Percentiles rank a stretch among this genome's conserved stretches.
Evolutionary conservation across 2,888 invertebrate species (phyloP).

Genomic region (Xylota segnis): DNA sequence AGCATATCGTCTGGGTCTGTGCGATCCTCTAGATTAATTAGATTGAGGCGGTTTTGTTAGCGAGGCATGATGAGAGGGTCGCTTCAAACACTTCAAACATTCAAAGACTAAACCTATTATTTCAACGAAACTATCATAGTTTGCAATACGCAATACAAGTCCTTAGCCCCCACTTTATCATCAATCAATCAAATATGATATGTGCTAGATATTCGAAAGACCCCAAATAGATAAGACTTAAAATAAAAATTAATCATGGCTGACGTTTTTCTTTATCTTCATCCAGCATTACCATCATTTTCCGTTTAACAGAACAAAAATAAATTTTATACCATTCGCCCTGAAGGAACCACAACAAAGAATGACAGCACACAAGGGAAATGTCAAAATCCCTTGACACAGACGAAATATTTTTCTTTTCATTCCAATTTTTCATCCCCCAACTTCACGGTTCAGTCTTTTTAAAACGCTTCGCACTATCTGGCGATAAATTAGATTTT

Average conservation of each 20-base stretch:
- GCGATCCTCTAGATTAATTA: too few species aligned
- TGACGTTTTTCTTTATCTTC: neutral
- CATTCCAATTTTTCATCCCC: constrained; percentile 46
- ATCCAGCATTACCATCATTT: constrained; percentile 27
- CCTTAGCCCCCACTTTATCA: neutral
- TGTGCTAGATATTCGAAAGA: neutral
- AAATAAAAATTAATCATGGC: neutral
- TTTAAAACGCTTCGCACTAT: constrained; percentile 33
- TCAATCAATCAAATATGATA: neutral
- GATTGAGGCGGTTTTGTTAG: too few species aligned
- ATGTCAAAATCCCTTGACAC: constrained; percentile 45
- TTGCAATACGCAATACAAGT: too few species aligned
- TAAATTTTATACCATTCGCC: constrained; percentile 45
- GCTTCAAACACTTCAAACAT: too few species aligned
- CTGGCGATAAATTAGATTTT: constrained; percentile 42
- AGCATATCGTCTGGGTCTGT: too few species aligned
- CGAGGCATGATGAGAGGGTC: too few species aligned
- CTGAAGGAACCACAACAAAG: constrained; percentile 15
- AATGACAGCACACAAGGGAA: constrained; percentile 31
- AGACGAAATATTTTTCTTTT: neutral
- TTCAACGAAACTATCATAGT: neutral
- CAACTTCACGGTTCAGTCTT: constrained; percentile 40
- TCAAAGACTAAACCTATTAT: too few species aligned
- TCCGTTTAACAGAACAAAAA: neutral
- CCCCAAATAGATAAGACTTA: neutral